Conservation (phyloP, 2,797 vertebrate genomes). For the Protosalanx chinensis region DNA sequence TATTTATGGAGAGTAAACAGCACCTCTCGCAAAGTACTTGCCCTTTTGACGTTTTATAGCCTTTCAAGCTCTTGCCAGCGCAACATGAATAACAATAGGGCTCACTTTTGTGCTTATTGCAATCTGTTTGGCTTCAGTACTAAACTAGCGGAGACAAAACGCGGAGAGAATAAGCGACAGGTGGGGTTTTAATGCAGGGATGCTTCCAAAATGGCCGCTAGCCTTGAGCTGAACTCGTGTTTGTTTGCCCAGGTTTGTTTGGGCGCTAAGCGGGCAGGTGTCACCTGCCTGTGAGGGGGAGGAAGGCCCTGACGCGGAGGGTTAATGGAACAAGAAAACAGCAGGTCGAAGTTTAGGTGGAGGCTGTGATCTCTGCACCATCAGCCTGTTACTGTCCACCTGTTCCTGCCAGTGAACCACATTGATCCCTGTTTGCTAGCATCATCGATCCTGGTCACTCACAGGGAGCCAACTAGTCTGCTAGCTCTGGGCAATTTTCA, state of each 20-base stretch:
- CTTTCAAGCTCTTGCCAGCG: slow-evolving; percentile 21
- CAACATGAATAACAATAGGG: slow-evolving; percentile 7
- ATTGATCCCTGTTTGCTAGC: slow-evolving; percentile 35
- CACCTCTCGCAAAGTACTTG: slow-evolving; percentile 3
- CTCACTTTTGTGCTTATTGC: neutral
- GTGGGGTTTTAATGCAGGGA: slow-evolving; percentile 8
- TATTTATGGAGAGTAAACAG: slow-evolving; percentile 20
- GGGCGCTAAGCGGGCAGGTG: neutral
- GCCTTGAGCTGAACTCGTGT: slow-evolving; percentile 12
- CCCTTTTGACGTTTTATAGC: slow-evolving; percentile 18
- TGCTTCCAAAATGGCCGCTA: neutral
- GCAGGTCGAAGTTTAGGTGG: neutral
- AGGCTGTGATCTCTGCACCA: neutral
- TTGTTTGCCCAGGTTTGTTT: slow-evolving; percentile 2
- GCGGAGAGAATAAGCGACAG: slow-evolving; percentile 1
- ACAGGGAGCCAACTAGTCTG: slow-evolving; percentile 23
- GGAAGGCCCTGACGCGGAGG: slow-evolving; percentile 7
- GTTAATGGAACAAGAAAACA: slow-evolving; percentile 1
- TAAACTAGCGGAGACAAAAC: neutral
- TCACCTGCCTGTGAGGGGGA: neutral
- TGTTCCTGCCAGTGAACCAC: slow-evolving; percentile 37
- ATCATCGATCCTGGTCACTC: slow-evolving; percentile 33
- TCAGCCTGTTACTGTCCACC: slow-evolving; percentile 22
- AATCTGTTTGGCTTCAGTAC: slow-evolving; percentile 7
- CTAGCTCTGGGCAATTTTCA: slow-evolving; percentile 10